Percentiles rank a stretch among this genome's conserved stretches.
Evolutionary conservation across 1,140 invertebrate genomes (phyloP).

Genomic region (Drosophila saltans): DNA sequence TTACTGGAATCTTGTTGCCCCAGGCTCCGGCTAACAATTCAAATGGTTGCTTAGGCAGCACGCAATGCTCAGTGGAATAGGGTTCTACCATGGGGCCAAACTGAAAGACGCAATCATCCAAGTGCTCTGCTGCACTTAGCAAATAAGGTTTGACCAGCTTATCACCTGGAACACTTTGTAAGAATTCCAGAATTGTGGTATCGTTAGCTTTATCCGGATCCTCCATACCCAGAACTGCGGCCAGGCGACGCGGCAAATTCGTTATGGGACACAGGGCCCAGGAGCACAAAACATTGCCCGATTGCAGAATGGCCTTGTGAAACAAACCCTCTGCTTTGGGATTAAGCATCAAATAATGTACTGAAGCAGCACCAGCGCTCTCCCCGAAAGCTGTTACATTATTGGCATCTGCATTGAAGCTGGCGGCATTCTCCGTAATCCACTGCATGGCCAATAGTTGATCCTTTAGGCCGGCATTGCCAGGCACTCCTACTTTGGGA

Average conservation of each 20-base stretch:
- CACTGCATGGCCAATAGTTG: conserved; percentile 83
- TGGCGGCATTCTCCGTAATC: conserved; percentile 70
- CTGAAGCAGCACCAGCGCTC: conserved; percentile 82
- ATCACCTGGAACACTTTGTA: conserved; percentile 56
- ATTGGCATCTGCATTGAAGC: conserved; percentile 76
- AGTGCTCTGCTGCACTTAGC: conserved; percentile 52
- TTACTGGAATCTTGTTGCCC: conserved; percentile 83
- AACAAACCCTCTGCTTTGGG: conserved; percentile 83
- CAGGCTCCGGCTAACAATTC: conserved; percentile 60
- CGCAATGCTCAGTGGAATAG: conserved; percentile 55
- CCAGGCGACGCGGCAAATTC: conserved; percentile 60
- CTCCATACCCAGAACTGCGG: conserved; percentile 56
- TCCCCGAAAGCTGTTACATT: conserved; percentile 79
- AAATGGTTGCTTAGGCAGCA: conserved; percentile 50
- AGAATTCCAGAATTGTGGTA: conserved; percentile 53
- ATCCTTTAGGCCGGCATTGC: conserved; percentile 85
- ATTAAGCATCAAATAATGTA: conserved; percentile 85
- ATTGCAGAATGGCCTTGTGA: conserved; percentile 84
- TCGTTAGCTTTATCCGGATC: conserved; percentile 41
- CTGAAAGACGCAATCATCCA: conserved; percentile 70
- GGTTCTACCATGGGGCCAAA: conserved; percentile 75
- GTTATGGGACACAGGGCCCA: conserved; percentile 80
- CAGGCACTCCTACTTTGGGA: conserved; percentile 82
- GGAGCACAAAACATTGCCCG: conserved; percentile 83
- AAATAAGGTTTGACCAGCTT: conserved; percentile 60